These are phyloP conservation scores for Promerops cafer DNA, from an alignment of 2,113 vertebrate genomes.

Conservation along the genomic window DNA sequence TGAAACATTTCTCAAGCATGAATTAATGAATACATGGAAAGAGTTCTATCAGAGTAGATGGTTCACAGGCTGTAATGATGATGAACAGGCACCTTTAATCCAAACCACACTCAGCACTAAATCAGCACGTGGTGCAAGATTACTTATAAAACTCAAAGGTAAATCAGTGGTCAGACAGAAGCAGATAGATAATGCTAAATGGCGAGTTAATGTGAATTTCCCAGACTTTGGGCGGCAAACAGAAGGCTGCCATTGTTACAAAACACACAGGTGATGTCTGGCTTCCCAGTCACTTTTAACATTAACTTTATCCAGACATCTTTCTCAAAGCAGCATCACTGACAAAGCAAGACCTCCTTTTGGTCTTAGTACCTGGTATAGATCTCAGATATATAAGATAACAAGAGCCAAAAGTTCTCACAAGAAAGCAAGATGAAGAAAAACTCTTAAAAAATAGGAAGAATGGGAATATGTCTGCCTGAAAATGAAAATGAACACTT, in stretches of 20 bases:
- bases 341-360: background rate
- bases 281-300: background rate
- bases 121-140: background rate
- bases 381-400: background rate
- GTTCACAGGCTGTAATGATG: background rate
- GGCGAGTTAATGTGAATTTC: background rate
- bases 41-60: background rate
- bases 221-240: background rate
- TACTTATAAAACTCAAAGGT: background rate
- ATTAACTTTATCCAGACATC: background rate
- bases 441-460: background rate
- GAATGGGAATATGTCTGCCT: background rate
- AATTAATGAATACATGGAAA: background rate
- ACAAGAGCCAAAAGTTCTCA: background rate
- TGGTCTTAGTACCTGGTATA: background rate
- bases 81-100: constrained; percentile 22
- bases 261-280: background rate
- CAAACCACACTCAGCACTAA: background rate
- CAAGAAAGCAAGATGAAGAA: background rate
- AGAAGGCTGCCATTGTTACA: background rate
- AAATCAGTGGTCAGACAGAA: background rate
- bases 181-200: background rate
- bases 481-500: background rate
- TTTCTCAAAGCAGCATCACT: background rate
- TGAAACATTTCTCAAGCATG: background rate